These are phyloP conservation scores for Tupaia tana DNA, from an alignment of 2,113 vertebrate genomes.

Conservation along the genomic window DNA sequence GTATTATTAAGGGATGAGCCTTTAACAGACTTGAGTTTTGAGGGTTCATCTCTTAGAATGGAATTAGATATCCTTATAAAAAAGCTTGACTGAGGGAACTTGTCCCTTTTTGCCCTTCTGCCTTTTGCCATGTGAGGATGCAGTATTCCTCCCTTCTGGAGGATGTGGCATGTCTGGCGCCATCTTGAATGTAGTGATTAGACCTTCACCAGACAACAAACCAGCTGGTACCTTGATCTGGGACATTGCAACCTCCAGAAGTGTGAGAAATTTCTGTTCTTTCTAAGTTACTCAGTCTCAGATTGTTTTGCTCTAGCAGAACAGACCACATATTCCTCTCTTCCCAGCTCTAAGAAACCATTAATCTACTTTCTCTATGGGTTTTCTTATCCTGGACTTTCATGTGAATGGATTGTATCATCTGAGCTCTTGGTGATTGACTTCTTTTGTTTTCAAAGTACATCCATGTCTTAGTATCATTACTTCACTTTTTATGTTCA, in stretches of 20 bases:
- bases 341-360: not conserved
- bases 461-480: not conserved
- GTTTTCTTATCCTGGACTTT: not conserved
- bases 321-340: not conserved
- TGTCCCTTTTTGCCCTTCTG: not conserved
- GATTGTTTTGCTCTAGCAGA: not conserved
- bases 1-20: not conserved
- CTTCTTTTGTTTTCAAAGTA: conserved; percentile 18
- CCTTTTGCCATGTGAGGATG: not conserved
- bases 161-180: not conserved
- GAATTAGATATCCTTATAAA: not conserved
- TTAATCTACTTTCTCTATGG: not conserved
- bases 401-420: not conserved
- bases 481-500: not conserved
- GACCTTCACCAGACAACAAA: not conserved
- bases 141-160: not conserved
- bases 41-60: not conserved
- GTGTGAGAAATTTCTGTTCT: not conserved
- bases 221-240: not conserved
- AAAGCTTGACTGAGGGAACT: not conserved
- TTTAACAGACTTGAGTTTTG: not conserved
- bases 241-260: not conserved
- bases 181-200: not conserved
- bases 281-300: not conserved
- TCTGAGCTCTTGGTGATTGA: not conserved